Base-by-base conservation (phyloP, 2,888 invertebrate genomes). In the Thymelicus sylvestris region DNA sequence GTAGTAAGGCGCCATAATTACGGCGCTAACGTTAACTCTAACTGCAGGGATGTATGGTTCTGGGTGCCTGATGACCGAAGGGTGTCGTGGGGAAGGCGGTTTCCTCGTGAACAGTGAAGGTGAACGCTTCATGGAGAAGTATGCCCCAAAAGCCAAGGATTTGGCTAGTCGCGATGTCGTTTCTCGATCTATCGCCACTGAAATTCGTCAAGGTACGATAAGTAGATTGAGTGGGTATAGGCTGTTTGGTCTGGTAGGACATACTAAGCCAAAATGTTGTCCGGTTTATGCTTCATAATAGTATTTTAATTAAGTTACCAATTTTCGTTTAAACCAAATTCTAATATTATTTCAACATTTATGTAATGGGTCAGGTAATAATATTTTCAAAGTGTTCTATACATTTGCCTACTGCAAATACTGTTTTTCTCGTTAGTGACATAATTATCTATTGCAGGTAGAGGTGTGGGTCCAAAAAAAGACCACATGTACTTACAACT, bases 121-220 rank as follows among this genome's bases (percentile, higher is more conserved):
- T 15, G 98, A 98, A 90, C 95, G 99, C 66, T 99, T 99, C 85
- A 99, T 99, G 99, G 98, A 99, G 88, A 96, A 98, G 72, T 99
- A 99, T 87, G 99, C 99, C 0, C 99, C 99, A 0, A 98, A 97
- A 38, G 99, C 99, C 3, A 99, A 98, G 88, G 99, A 99, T 94
- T 95, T 99, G 74, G 99, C 99, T 1, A 99, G 99, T 39, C 96
- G 99, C 75, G 99, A 99, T 86, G 99, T 99, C 5, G 99, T 99
- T 0, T 99, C 99, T 0, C 95, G 99, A 71, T 97, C 99, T 13
- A 99, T 99, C 95, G 99, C 99, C 15, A 97, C 99, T 71, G 99
- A 99, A 93, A 98, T 99, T 97, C 93, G 98, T 96, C 85, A 94
- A 93, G 89, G 91, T 90, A 73, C 31, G 2, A 31, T 7, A 6